Percentiles rank a stretch among this genome's conserved stretches.
These are phyloP conservation scores for Cylindroiulus punctatus DNA, from an alignment of 2,888 invertebrate species.

Conservation along the genomic window DNA sequence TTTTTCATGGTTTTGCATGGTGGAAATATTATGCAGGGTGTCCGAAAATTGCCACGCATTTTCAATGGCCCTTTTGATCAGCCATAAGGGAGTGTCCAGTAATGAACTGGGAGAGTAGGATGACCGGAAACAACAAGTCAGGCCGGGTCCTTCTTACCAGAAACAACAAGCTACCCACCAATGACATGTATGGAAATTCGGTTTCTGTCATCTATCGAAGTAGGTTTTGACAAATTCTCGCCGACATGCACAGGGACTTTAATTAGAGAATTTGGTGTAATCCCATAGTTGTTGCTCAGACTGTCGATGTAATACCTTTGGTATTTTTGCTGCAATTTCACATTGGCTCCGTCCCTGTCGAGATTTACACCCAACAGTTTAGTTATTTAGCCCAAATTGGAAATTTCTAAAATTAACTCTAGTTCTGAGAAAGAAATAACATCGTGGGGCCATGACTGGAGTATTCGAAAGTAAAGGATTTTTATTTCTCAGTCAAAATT, in stretches of 20 bases:
- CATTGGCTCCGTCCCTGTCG: background rate
- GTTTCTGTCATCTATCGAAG: background rate
- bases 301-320: background rate
- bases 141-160: background rate
- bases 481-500: too few species aligned
- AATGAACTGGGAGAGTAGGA: background rate
- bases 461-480: too few species aligned
- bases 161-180: background rate
- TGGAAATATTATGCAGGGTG: too few species aligned
- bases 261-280: background rate
- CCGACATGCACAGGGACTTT: background rate
- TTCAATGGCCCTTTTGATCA: too few species aligned
- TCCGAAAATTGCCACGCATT: too few species aligned
- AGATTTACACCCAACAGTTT: background rate
- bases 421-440: too few species aligned
- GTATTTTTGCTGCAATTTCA: background rate
- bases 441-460: too few species aligned
- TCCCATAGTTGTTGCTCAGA: background rate
- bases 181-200: background rate
- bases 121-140: background rate
- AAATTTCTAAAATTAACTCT: background rate
- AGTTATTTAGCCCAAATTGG: background rate
- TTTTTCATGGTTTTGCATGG: too few species aligned
- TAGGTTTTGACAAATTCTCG: background rate
- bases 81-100: too few species aligned